A percentile compares a stretch with the other conserved stretches of the same genome.
phyloP scores from a whole-genome alignment of 2,797 vertebrate species.

The Craterocephalus amniculus region DNA sequence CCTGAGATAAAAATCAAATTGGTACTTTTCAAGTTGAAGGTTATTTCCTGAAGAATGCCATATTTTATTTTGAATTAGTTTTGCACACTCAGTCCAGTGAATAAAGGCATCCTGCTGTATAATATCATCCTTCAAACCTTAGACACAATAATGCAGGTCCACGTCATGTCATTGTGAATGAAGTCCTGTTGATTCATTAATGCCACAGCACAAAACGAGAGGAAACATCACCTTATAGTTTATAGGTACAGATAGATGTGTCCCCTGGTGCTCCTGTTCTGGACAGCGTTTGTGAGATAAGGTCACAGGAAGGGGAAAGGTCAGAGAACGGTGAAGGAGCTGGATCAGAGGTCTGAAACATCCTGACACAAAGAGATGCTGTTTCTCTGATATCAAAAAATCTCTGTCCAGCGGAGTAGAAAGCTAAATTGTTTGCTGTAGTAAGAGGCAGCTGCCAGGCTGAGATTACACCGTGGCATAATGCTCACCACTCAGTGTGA shows the following conservation, averaged over 20 bases:
- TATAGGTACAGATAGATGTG: conserved; percentile 42
- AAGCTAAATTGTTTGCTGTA: conserved; percentile 42
- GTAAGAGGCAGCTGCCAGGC: conserved; percentile 39
- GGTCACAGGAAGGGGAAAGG: conserved; percentile 62
- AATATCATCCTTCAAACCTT: conserved; percentile 21
- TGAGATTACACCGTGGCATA: conserved; percentile 46
- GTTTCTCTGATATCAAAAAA: conserved; percentile 31
- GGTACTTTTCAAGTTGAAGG: not conserved
- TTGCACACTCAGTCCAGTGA: not conserved
- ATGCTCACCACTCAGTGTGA: conserved; percentile 33
- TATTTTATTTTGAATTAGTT: not conserved
- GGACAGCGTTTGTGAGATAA: conserved; percentile 34
- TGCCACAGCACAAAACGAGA: conserved; percentile 26
- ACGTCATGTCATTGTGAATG: conserved; percentile 32
- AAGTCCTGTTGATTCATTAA: conserved; percentile 55
- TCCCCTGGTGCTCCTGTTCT: conserved; percentile 22
- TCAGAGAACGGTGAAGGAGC: conserved; percentile 56
- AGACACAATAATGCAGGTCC: conserved; percentile 19
- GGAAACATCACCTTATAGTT: conserved; percentile 52
- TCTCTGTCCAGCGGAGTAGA: conserved; percentile 25
- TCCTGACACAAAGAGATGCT: conserved; percentile 35
- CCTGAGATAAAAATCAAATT: not conserved
- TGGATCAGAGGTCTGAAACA: conserved; percentile 19
- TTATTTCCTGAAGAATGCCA: not conserved
- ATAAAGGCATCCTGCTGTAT: conserved; percentile 13